Evolutionary conservation across 2,113 vertebrate species (phyloP).

Genomic region (Arenaria interpres): DNA sequence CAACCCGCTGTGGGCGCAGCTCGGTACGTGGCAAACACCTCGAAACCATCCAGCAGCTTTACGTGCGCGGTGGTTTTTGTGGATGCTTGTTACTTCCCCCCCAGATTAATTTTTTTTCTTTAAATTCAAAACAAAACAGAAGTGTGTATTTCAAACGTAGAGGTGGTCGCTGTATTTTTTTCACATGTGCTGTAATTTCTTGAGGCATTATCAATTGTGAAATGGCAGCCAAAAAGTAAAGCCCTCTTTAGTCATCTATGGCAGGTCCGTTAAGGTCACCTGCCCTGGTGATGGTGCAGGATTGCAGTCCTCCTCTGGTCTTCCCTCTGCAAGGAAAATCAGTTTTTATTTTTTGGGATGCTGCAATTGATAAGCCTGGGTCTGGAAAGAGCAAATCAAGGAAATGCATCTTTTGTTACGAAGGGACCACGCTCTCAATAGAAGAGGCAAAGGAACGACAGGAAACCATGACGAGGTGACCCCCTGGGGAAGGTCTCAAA

Average conservation of each 20-base stretch:
- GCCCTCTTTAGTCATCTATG: background rate
- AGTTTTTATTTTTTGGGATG: background rate
- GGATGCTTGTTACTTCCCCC: background rate
- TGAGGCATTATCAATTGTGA: background rate
- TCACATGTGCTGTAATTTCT: background rate
- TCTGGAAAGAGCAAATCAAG: background rate
- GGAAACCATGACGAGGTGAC: background rate
- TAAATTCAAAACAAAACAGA: background rate
- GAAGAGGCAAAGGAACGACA: background rate
- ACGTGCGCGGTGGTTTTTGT: rapidly evolving
- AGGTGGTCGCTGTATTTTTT: background rate
- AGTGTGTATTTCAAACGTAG: background rate
- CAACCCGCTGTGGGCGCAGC: slow-evolving; percentile 97
- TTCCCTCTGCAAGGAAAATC: background rate
- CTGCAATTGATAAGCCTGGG: background rate
- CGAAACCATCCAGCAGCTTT: background rate
- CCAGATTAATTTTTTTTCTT: background rate
- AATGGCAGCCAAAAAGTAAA: background rate
- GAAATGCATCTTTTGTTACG: background rate
- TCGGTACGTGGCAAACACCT: slow-evolving; percentile 79
- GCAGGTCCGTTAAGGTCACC: background rate
- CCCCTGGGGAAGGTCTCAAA: background rate
- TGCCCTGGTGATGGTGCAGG: background rate
- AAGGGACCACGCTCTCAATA: background rate
- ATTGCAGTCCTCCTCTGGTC: background rate